Evolutionary conservation across 2,797 vertebrate genomes (phyloP).

Genomic region (Enteromius argenteus): DNA sequence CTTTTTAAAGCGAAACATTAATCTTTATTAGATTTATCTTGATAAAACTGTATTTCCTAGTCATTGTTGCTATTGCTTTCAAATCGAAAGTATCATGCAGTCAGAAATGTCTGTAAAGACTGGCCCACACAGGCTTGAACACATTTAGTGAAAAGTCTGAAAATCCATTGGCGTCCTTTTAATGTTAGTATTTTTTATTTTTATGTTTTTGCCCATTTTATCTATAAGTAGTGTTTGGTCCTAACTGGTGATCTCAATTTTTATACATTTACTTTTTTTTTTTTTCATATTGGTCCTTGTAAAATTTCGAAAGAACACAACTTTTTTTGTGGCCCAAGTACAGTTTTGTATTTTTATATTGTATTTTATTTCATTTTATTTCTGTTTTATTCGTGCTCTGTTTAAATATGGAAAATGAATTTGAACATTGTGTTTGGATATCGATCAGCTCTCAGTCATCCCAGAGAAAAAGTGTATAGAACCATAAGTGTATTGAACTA

Average conservation of each 20-base stretch:
- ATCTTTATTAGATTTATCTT: constrained; percentile 71
- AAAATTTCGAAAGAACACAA: constrained; percentile 2
- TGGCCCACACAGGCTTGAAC: constrained; percentile 20
- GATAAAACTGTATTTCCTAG: constrained; percentile 56
- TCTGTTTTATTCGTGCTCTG: constrained; percentile 52
- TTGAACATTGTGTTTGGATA: constrained; percentile 48
- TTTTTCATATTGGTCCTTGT: constrained; percentile 29
- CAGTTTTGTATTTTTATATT: constrained; percentile 63
- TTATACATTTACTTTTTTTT: neutral
- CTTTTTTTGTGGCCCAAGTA: constrained; percentile 49
- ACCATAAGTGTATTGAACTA: constrained; percentile 79
- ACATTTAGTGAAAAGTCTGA: constrained; percentile 27
- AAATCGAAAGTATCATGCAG: constrained; percentile 33
- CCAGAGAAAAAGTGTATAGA: constrained; percentile 74
- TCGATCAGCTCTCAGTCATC: constrained; percentile 72
- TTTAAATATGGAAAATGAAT: constrained; percentile 64
- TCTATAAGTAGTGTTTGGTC: neutral
- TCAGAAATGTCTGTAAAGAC: constrained; percentile 23
- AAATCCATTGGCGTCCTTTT: neutral
- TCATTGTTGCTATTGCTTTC: constrained; percentile 43
- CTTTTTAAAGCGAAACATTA: constrained; percentile 79
- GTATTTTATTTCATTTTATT: constrained; percentile 44
- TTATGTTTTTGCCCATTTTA: neutral
- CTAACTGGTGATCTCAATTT: neutral
- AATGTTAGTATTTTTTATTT: neutral